Evolutionary conservation across 2,797 vertebrate species (phyloP).

Genomic region (Syngnathus acus): DNA sequence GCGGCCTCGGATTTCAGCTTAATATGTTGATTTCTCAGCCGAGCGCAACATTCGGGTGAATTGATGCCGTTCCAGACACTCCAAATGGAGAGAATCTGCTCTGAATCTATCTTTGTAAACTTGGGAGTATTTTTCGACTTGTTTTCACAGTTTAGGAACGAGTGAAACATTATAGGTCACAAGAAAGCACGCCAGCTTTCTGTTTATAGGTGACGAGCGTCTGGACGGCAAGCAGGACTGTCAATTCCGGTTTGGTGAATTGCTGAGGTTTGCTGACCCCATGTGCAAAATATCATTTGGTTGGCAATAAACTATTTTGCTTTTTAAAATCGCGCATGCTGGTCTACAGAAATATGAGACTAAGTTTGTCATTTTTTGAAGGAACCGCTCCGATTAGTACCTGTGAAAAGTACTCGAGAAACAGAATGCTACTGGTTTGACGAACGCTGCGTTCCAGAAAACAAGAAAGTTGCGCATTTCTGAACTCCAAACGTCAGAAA

Average conservation of each 20-base stretch:
- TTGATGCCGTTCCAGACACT: constrained; percentile 27
- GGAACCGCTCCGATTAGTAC: constrained; percentile 34
- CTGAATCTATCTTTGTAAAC: background rate
- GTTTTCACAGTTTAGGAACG: background rate
- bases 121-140: background rate
- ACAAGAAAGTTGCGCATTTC: background rate
- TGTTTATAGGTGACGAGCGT: background rate
- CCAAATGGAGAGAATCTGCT: background rate
- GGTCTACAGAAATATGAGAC: constrained; percentile 14
- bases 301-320: background rate
- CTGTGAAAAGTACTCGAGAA: constrained; percentile 21
- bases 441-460: background rate
- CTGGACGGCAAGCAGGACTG: background rate
- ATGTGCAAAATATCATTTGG: background rate
- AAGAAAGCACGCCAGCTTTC: background rate
- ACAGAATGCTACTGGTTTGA: background rate
- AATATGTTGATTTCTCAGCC: background rate
- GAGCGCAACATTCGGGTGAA: constrained; percentile 33
- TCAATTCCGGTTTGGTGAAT: background rate
- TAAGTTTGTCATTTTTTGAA: constrained; percentile 23
- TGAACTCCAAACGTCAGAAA: background rate
- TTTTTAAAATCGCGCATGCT: background rate
- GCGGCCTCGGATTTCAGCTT: background rate
- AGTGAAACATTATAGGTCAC: background rate
- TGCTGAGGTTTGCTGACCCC: background rate